Evolutionary conservation across 2,797 vertebrate genomes (phyloP).

Genomic region (Paratrypauchen microcephalus): DNA sequence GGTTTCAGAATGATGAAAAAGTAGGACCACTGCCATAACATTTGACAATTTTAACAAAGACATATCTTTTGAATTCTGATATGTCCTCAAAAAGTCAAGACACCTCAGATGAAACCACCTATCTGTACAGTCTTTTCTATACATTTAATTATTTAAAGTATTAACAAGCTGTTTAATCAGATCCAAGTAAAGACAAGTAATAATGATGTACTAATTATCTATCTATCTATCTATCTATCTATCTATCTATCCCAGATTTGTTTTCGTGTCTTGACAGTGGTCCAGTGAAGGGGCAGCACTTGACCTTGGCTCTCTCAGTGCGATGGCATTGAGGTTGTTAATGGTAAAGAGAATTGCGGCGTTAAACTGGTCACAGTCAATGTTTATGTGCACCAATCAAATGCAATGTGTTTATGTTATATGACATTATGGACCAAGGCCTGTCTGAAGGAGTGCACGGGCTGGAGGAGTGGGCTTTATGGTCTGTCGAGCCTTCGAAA

Average conservation of each 20-base stretch:
- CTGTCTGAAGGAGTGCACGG: conserved; percentile 59
- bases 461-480: conserved; percentile 49
- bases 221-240: neutral
- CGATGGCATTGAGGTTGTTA: conserved; percentile 54
- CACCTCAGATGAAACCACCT: neutral
- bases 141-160: neutral
- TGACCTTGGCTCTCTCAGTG: conserved; percentile 62
- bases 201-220: conserved; percentile 23
- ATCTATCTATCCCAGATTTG: neutral
- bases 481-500: conserved; percentile 39
- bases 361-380: conserved; percentile 76
- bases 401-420: conserved; percentile 78
- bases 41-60: too few relatives aligned
- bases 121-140: neutral
- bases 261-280: conserved; percentile 13
- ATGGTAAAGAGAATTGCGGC: conserved; percentile 71
- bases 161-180: conserved; percentile 13
- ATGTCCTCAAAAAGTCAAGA: too few relatives aligned
- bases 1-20: too few relatives aligned
- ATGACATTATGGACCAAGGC: conserved; percentile 73
- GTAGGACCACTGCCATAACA: too few relatives aligned
- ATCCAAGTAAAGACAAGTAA: conserved; percentile 8
- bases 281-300: conserved; percentile 9
- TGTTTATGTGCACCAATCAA: conserved; percentile 81
- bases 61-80: too few relatives aligned